These are phyloP conservation scores for Magallana ariakensis DNA, from an alignment of 1,140 invertebrate genomes.

Conservation along the genomic window DNA sequence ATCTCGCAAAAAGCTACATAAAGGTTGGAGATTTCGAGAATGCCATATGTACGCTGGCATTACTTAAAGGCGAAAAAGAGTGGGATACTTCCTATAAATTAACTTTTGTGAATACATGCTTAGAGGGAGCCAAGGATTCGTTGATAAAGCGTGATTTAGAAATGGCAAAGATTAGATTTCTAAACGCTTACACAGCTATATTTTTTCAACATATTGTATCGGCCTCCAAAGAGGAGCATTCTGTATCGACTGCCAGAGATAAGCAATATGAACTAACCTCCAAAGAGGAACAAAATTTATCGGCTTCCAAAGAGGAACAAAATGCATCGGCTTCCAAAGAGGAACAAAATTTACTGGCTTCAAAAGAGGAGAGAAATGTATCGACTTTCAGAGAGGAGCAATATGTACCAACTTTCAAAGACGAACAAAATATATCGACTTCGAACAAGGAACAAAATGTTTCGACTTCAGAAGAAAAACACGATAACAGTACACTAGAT, in stretches of 20 bases:
- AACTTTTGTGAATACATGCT: background rate
- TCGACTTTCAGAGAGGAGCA: too few relatives aligned
- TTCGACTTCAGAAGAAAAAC: too few relatives aligned
- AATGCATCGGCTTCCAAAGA: too few relatives aligned
- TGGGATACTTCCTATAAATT: background rate
- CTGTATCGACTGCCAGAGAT: too few relatives aligned
- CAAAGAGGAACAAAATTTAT: background rate
- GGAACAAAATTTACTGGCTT: too few relatives aligned
- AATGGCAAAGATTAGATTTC: slow-evolving; percentile 1
- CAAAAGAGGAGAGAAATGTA: too few relatives aligned
- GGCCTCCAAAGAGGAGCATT: background rate
- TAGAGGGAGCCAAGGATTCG: background rate
- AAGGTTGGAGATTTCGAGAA: background rate
- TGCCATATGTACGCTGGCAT: background rate
- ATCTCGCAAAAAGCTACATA: background rate
- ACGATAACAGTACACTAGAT: background rate
- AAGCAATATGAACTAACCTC: background rate
- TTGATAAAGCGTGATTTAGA: background rate
- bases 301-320: too few relatives aligned
- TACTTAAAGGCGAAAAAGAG: background rate
- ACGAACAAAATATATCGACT: too few relatives aligned
- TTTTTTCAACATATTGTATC: background rate
- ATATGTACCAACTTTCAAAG: too few relatives aligned
- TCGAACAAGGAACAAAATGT: too few relatives aligned
- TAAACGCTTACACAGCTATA: background rate